Evolutionary conservation across 2,113 vertebrate genomes (phyloP), one percentile per base, ranked within the genome.

Genomic region (Otocyon megalotis): DNA sequence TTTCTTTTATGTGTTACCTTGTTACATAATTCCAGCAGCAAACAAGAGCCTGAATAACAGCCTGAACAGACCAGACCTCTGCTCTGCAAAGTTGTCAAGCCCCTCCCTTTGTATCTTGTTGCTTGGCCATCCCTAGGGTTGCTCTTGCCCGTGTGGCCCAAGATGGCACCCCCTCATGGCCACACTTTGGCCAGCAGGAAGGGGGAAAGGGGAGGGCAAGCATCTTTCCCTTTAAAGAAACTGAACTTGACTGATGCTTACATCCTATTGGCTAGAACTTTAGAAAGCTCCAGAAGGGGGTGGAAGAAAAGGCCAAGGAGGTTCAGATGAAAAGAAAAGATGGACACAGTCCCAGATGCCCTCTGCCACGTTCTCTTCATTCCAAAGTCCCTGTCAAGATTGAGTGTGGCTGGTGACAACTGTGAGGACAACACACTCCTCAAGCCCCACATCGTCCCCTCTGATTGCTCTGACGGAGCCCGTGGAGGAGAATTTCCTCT

Each of bases 401-500:
- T 20, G 67, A 32, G 8, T 3, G 28, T 77, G 87, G 53, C 37
- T 22, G 35, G n/a, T 7, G 28, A 77, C 43, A 7, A 8, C 50
- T 22, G 7, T 26, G 19, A 81, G 22, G 28, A 63, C 22, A 28
- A 30, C 15, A 32, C 0, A 26, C 16, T 19, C 24, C 72, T 10
- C n/a, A 19, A 58, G 8, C 48, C 16, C 16, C 13, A 22, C 9
- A 17, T 16, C 60, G 4, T 17, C 14, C 20, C 37, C 37, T 14
- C 1, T 3, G 28, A 63, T 13, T 28, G 22, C 10, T 32, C n/a
- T 37, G 0, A 1, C 0, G 2, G 17, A 16, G 8, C 16, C 54
- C 6, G 3, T 15, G 2, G 22, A 48, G 50, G 58, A 60, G 53
- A 63, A 16, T 11, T 43, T 11, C 17, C 58, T 37, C 37, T n/a